Conservation (phyloP, 2,888 invertebrate genomes). For the Drosophila nigricruria region DNA sequence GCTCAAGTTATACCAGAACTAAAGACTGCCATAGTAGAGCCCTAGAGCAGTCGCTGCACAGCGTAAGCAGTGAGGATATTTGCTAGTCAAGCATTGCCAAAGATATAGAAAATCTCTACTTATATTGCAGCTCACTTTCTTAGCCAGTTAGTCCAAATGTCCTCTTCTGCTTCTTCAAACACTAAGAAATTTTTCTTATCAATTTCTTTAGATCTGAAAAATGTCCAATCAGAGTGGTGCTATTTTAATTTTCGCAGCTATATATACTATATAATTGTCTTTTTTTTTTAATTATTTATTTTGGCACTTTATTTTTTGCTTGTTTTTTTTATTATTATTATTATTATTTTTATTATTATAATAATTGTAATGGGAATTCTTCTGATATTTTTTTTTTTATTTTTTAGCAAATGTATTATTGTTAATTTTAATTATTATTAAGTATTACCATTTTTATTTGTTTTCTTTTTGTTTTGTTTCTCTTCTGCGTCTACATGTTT, state of each 20-base stretch:
- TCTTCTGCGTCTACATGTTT: slow-evolving; percentile 21
- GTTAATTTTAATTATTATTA: slow-evolving; percentile 46
- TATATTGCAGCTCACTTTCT: too few species aligned
- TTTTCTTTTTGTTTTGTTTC: neutral
- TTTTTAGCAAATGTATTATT: slow-evolving; percentile 51
- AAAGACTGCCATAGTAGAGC: too few species aligned
- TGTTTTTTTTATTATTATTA: slow-evolving; percentile 44
- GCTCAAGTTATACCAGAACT: too few species aligned
- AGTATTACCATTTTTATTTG: slow-evolving; percentile 16
- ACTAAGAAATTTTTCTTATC: too few species aligned
- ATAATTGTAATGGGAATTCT: slow-evolving; percentile 53
- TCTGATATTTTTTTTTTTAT: slow-evolving; percentile 35
- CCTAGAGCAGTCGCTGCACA: too few species aligned
- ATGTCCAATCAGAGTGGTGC: neutral
- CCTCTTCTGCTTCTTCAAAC: too few species aligned
- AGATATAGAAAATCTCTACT: too few species aligned
- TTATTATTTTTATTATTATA: slow-evolving; percentile 51
- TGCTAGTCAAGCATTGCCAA: too few species aligned
- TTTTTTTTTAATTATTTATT: slow-evolving; percentile 60
- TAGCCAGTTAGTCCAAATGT: too few species aligned
- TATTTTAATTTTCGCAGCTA: neutral
- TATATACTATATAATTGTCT: neutral
- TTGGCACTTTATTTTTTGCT: slow-evolving; percentile 73
- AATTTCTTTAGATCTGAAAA: too few species aligned
- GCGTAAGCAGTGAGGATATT: too few species aligned